Percentiles rank a stretch among this genome's conserved stretches.
Conservation (phyloP, 2,113 vertebrate genomes). For the Sturnus vulgaris region DNA sequence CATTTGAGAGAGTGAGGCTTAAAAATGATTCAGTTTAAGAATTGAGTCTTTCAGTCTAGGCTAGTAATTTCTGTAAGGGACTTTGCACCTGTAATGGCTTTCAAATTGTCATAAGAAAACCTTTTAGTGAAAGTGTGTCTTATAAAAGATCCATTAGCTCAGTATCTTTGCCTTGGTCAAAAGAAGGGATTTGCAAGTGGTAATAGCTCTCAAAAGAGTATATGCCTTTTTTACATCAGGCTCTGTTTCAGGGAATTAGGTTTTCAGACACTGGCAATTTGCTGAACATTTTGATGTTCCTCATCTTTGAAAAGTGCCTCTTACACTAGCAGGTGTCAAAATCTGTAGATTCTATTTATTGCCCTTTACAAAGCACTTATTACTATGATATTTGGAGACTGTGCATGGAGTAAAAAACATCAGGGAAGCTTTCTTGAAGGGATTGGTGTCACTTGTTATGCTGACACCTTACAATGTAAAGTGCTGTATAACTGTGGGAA, state of each 20-base stretch:
- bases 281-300: background rate
- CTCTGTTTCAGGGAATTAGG: constrained; percentile 3
- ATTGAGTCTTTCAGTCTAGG: background rate
- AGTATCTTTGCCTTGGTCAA: background rate
- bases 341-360: background rate
- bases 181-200: background rate
- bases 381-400: background rate
- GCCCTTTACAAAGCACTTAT: background rate
- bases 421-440: background rate
- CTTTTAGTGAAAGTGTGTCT: background rate
- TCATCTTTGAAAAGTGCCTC: constrained; percentile 1
- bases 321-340: background rate
- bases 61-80: background rate
- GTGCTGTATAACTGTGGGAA: background rate
- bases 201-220: background rate
- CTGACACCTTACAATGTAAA: background rate
- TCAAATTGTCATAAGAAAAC: constrained; percentile 14
- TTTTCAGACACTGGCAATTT: constrained; percentile 24
- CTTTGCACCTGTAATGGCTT: constrained; percentile 11
- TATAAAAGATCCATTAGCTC: constrained; percentile 17
- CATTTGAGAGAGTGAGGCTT: background rate
- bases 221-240: background rate
- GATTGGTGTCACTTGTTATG: background rate
- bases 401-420: background rate
- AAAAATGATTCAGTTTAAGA: background rate